Conservation (phyloP, 2,797 vertebrate species). For the Lerista edwardsae region DNA sequence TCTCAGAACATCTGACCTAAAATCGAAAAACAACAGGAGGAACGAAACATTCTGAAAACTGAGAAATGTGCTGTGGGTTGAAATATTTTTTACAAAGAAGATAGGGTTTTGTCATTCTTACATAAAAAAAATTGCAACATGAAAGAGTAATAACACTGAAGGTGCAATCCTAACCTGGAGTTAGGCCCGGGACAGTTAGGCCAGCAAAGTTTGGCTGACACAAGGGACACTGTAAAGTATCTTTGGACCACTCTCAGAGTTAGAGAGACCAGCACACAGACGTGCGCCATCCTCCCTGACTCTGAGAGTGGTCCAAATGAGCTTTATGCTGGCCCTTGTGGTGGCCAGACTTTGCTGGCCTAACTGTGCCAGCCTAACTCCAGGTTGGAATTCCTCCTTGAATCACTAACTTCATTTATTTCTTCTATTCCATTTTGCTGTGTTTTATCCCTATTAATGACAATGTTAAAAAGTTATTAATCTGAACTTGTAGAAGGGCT, state of each 20-base stretch:
- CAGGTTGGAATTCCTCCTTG: no score
- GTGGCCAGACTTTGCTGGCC: no score
- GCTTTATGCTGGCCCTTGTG: no score
- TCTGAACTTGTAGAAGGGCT: not conserved
- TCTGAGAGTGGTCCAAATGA: no score
- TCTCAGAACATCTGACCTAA: conserved; percentile 29
- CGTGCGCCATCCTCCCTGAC: no score
- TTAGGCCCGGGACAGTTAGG: no score
- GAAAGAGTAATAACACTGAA: not conserved
- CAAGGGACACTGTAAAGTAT: no score
- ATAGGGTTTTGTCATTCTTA: not conserved
- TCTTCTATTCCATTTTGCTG: not conserved
- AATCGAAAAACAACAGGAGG: not conserved
- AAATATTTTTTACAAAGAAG: not conserved
- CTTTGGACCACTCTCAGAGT: no score
- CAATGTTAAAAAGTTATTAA: not conserved
- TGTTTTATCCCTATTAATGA: not conserved
- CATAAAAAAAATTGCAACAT: not conserved
- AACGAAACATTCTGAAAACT: conserved; percentile 23
- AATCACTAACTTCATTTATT: not conserved
- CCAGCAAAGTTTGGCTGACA: no score
- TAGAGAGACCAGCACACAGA: no score
- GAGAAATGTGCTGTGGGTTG: not conserved
- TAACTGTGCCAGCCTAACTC: no score
- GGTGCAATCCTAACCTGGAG: no score